Conservation (phyloP, 1,140 invertebrate species). For the Drosophila truncata region DNA sequence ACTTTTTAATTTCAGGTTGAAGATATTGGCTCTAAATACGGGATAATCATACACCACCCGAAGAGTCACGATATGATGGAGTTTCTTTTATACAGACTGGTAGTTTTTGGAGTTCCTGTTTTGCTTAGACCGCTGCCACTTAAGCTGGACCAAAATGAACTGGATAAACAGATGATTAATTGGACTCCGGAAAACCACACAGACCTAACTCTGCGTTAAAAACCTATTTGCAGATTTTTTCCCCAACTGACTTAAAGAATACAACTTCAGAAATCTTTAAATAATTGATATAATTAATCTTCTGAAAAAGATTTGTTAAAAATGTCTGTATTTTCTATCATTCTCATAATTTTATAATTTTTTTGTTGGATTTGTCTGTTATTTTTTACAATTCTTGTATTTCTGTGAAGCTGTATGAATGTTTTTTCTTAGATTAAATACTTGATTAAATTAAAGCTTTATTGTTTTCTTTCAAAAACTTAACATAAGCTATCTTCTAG, state of each 20-base stretch:
- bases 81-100: slow-evolving; percentile 17
- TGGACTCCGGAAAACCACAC: not conserved
- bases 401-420: not conserved
- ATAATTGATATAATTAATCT: no score
- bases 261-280: no score
- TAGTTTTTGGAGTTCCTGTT: slow-evolving; percentile 8
- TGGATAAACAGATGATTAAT: not conserved
- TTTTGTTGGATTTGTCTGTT: not conserved
- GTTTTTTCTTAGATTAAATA: not conserved
- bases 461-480: no score
- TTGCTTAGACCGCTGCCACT: not conserved
- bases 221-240: not conserved
- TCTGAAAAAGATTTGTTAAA: not conserved
- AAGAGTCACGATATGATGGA: slow-evolving; percentile 28
- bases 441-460: no score
- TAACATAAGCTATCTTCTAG: no score
- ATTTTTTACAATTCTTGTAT: not conserved
- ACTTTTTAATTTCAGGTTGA: not conserved
- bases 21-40: slow-evolving; percentile 8
- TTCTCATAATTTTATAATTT: not conserved
- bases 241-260: no score
- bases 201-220: not conserved
- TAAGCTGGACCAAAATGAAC: not conserved
- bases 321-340: not conserved
- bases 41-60: slow-evolving; percentile 26